Conservation (phyloP, 2,113 vertebrate genomes). For the Callithrix jacchus region DNA sequence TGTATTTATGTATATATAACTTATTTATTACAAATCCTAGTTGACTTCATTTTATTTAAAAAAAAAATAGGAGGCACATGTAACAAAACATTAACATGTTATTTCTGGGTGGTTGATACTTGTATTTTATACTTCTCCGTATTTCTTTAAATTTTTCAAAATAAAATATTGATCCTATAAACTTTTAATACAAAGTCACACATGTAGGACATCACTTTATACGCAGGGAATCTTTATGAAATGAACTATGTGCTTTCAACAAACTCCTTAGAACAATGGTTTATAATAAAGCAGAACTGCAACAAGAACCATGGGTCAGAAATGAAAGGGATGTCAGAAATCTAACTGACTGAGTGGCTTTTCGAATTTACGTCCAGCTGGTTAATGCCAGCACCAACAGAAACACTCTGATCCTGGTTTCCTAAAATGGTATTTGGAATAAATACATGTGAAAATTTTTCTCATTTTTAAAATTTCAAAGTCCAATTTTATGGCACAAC, state of each 20-base stretch:
- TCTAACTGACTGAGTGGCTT: not conserved
- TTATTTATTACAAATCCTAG: constrained; percentile 22
- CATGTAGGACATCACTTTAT: not conserved
- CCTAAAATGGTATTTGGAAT: not conserved
- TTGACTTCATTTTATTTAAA: constrained; percentile 46
- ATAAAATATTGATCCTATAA: not conserved
- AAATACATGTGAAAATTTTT: constrained; percentile 28
- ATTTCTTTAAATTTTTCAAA: constrained; percentile 44
- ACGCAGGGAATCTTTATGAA: not conserved
- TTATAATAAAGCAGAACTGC: not conserved
- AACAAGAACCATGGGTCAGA: not conserved
- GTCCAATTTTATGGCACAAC: constrained; percentile 23
- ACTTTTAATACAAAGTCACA: constrained; percentile 9
- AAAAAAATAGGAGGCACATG: constrained; percentile 47
- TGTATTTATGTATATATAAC: not conserved
- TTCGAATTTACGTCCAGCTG: not conserved
- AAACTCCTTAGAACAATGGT: not conserved
- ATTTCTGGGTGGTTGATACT: not conserved
- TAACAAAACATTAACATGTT: constrained; percentile 31
- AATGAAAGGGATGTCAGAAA: not conserved
- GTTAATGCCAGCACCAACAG: not conserved
- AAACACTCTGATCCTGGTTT: not conserved
- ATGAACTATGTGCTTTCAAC: not conserved
- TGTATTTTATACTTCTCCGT: not conserved
- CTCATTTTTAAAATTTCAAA: constrained; percentile 36